These are phyloP conservation scores for Crotalus viridis DNA, from an alignment of 2,113 vertebrate species.

Conservation along the genomic window DNA sequence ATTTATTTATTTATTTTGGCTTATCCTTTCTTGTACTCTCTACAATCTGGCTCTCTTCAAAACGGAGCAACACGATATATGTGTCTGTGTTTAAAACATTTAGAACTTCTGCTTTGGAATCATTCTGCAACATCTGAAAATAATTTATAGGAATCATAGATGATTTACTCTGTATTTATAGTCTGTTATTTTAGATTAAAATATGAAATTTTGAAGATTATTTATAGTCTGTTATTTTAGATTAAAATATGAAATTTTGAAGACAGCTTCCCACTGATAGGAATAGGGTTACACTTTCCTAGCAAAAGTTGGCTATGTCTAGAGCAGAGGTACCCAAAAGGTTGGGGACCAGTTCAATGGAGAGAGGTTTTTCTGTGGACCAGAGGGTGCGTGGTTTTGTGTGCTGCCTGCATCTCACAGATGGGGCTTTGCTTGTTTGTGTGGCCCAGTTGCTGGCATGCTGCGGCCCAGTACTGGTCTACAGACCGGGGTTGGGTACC, in stretches of 20 bases:
- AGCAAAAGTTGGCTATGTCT: background rate
- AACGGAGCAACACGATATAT: background rate
- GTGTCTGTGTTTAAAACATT: background rate
- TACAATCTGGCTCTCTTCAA: background rate
- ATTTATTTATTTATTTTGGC: no score
- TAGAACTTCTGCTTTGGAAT: background rate
- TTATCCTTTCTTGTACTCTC: background rate
- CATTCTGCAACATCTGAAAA: background rate
- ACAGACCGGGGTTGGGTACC: no score
- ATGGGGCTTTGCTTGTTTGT: no score
- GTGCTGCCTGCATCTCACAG: no score
- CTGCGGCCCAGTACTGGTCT: no score
- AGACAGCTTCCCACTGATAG: background rate
- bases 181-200: background rate
- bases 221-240: background rate
- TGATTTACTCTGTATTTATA: background rate
- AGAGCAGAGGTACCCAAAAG: no score
- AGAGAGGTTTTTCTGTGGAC: no score
- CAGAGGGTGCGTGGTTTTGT: no score
- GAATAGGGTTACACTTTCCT: background rate
- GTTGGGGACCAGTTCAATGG: no score
- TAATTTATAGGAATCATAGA: background rate
- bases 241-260: background rate
- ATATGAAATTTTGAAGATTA: background rate
- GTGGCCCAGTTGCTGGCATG: no score